These are phyloP conservation scores for Nipponia nippon DNA, from an alignment of 2,113 vertebrate genomes.

Conservation along the genomic window DNA sequence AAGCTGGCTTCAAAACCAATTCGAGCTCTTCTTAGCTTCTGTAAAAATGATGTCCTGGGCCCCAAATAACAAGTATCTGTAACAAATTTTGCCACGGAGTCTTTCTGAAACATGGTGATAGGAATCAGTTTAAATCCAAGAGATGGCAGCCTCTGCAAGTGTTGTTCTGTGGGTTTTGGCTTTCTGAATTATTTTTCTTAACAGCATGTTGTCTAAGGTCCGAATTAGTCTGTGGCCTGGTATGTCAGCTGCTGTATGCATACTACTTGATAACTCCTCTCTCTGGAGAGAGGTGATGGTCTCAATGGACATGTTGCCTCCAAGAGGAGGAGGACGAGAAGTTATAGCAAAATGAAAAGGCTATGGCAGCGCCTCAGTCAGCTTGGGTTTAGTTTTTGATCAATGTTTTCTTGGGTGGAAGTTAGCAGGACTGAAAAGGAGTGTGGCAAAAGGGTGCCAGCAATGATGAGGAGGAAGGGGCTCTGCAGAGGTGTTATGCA, in stretches of 20 bases:
- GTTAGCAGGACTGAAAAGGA: not conserved
- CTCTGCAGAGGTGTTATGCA: not conserved
- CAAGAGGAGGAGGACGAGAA: not conserved
- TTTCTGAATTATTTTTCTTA: not conserved
- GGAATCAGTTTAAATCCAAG: not conserved
- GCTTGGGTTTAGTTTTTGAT: not conserved
- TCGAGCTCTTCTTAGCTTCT: not conserved
- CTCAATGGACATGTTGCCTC: not conserved
- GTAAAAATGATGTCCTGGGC: not conserved
- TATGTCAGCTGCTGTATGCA: not conserved
- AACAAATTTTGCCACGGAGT: not conserved
- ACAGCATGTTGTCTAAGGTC: fast-evolving
- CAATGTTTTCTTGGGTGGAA: not conserved
- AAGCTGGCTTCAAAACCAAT: not conserved
- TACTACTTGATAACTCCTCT: fast-evolving
- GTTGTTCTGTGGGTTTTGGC: not conserved
- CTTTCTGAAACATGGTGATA: not conserved
- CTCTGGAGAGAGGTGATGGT: not conserved
- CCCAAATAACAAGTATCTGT: not conserved
- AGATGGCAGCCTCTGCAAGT: not conserved
- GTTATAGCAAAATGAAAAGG: not conserved
- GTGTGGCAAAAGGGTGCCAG: not conserved
- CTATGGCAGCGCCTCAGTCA: not conserved
- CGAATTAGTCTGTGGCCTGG: not conserved
- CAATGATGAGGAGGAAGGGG: not conserved